A percentile compares a stretch with the other conserved stretches of the same genome.
Evolutionary conservation across 1,140 invertebrate species (phyloP).

Genomic region (Trachymyrmex septentrionalis): DNA sequence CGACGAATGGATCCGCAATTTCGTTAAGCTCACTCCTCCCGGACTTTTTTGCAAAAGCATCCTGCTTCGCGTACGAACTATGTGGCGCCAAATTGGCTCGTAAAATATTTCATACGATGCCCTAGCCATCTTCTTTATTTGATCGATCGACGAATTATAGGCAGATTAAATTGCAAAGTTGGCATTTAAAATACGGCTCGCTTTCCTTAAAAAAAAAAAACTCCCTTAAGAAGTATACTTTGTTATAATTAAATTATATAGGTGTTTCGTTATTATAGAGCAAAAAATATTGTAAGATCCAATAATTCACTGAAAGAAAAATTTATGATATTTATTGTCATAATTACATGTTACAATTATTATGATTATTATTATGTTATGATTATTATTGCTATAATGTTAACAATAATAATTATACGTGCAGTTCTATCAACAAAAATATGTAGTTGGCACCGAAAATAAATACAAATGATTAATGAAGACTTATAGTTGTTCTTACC

Average conservation of each 20-base stretch:
- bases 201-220: neutral
- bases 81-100: conserved; percentile 67
- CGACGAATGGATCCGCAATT: conserved; percentile 44
- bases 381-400: no score
- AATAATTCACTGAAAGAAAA: no score
- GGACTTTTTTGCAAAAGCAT: conserved; percentile 43
- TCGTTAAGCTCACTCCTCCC: conserved; percentile 26
- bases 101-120: conserved; percentile 59
- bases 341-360: no score
- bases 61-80: conserved; percentile 42
- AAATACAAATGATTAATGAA: no score
- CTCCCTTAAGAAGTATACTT: neutral
- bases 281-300: no score
- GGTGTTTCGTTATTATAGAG: neutral
- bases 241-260: neutral
- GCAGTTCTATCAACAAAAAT: no score
- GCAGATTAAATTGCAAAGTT: neutral
- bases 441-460: no score
- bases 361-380: no score
- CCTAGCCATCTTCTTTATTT: neutral
- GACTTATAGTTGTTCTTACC: no score
- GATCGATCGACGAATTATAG: neutral
- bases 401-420: no score
- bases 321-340: no score
- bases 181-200: neutral